These are phyloP conservation scores for Chlorospingus flavigularis DNA, from an alignment of 2,797 vertebrate genomes.

Conservation along the genomic window DNA sequence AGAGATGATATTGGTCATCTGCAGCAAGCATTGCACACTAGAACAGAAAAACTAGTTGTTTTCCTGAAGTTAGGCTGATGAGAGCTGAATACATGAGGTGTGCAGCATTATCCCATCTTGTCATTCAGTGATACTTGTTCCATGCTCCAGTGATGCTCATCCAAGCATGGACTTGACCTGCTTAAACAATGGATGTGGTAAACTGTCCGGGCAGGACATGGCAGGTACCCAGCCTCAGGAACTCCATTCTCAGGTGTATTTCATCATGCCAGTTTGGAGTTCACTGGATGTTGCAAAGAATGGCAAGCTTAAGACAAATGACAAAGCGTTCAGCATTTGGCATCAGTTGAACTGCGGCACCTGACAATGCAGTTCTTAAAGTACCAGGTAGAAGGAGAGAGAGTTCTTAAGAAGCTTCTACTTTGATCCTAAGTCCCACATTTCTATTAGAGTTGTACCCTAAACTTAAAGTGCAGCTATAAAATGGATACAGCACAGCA, in stretches of 20 bases:
- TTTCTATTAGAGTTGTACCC: background rate
- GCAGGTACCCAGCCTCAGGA: background rate
- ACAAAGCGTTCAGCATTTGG: background rate
- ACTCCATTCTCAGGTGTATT: background rate
- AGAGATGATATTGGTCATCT: background rate
- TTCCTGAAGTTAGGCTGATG: background rate
- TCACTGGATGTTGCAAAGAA: background rate
- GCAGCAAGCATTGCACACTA: background rate
- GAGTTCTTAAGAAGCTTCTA: background rate
- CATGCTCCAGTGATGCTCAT: fast-evolving
- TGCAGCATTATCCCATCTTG: background rate
- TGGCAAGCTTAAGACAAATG: background rate
- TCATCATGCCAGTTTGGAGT: background rate
- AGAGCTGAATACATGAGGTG: fast-evolving
- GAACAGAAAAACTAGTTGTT: fast-evolving
- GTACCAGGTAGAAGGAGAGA: background rate
- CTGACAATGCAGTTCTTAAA: background rate
- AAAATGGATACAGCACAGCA: background rate
- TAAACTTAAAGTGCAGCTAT: background rate
- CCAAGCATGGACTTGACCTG: background rate
- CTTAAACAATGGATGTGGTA: fast-evolving
- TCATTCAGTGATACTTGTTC: background rate
- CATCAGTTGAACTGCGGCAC: background rate
- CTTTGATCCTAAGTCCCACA: background rate
- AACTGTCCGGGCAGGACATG: background rate